phyloP scores from a whole-genome alignment of 2,888 invertebrate genomes.

The Pyrgus malvae region DNA sequence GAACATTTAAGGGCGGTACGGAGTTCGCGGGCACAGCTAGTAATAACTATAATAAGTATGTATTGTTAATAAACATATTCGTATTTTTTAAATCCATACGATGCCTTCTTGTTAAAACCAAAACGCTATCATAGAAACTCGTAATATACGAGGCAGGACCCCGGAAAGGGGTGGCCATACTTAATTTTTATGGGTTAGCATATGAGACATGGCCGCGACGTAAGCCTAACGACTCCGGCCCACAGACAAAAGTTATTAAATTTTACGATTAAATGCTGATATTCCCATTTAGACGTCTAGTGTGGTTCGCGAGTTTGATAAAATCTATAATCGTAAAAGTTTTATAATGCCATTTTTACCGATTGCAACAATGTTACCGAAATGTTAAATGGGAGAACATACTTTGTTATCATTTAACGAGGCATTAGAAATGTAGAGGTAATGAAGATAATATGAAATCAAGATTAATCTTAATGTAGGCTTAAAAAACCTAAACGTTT shows the following conservation, averaged over 20 bases:
- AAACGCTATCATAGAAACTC: conserved; percentile 16
- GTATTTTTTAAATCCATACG: too few species aligned
- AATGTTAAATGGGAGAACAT: too few species aligned
- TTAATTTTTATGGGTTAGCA: conserved; percentile 51
- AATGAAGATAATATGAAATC: too few species aligned
- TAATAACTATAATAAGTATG: too few species aligned
- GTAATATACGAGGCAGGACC: conserved; percentile 5
- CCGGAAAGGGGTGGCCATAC: conserved; percentile 32
- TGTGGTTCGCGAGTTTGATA: too few species aligned
- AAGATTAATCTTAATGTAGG: too few species aligned
- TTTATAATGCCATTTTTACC: conserved; percentile 7
- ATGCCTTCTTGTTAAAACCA: neutral
- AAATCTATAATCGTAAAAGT: conserved; percentile 5
- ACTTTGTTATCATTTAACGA: neutral
- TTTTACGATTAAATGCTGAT: conserved; percentile 21
- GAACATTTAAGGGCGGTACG: too few species aligned
- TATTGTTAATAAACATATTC: too few species aligned
- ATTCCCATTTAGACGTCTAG: conserved; percentile 15
- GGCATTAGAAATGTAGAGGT: neutral
- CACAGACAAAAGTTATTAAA: conserved; percentile 17
- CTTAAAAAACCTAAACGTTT: too few species aligned
- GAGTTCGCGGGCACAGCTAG: too few species aligned
- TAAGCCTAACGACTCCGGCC: conserved; percentile 47
- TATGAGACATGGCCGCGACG: conserved; percentile 48
- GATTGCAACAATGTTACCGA: too few species aligned